Percentiles rank a stretch among this genome's conserved stretches.
phyloP scores from a whole-genome alignment of 2,113 vertebrate genomes.

The Ophthalmolycus amberensis region DNA sequence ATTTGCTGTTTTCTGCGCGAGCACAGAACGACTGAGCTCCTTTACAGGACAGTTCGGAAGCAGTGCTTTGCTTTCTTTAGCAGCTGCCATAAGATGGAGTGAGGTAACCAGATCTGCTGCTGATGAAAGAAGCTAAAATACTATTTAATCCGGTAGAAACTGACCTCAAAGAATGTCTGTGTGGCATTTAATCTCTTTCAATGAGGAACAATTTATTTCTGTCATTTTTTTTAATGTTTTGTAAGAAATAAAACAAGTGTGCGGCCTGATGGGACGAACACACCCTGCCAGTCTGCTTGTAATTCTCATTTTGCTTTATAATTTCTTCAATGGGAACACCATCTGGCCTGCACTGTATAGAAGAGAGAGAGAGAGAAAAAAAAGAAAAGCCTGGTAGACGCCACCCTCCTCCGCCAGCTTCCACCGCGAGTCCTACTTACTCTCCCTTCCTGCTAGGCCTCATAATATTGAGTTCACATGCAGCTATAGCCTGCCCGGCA shows the following conservation, averaged over 20 bases:
- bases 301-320: constrained; percentile 60
- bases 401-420: constrained; percentile 36
- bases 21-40: constrained; percentile 20
- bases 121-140: constrained; percentile 34
- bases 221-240: constrained; percentile 19
- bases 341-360: constrained; percentile 71
- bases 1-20: constrained; percentile 38
- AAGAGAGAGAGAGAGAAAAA: not conserved
- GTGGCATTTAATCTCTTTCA: constrained; percentile 22
- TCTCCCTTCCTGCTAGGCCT: constrained; percentile 39
- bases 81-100: constrained; percentile 14
- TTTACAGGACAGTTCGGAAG: not conserved
- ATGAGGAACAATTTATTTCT: constrained; percentile 4
- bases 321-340: constrained; percentile 77
- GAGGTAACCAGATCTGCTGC: constrained; percentile 21
- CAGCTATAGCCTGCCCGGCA: constrained; percentile 48
- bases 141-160: constrained; percentile 22
- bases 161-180: constrained; percentile 27
- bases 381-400: constrained; percentile 14
- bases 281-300: constrained; percentile 56
- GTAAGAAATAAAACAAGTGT: constrained; percentile 21
- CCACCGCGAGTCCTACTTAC: not conserved
- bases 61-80: constrained; percentile 18
- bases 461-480: constrained; percentile 61
- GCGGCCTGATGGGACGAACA: constrained; percentile 31